Evolutionary conservation across 2,797 vertebrate genomes (phyloP), one percentile per base, ranked within the genome.

Genomic region (Esox masquinongy): DNA sequence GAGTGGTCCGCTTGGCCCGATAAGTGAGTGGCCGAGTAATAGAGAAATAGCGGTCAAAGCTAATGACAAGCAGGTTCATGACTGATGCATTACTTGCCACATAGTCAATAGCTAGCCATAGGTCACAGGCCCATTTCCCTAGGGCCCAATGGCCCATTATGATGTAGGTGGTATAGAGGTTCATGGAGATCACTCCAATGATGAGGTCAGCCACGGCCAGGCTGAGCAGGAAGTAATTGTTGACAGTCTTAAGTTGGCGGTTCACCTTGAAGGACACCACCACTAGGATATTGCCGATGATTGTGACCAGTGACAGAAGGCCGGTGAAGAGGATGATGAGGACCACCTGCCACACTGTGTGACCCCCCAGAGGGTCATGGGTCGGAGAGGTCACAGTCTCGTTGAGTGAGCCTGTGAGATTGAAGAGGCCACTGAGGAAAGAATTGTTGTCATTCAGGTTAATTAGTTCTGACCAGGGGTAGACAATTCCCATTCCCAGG

Each of bases 1-100:
- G 98, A 53, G 97, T 99, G 87, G 98, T 99, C 82, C 98, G 92
- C 90, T 98, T 99, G 84, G 98, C 97, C 79, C 97, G 92, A 88
- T 99, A 99, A 0, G 97, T 98, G 84, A 99, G 95, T 0, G 98
- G 98, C 82, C 98, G 94, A 0, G 98, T 99, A 83, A 99, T 92
- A 72, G 97, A 99, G 90, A 99, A 99, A 88, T 98, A 99, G 59
- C 98, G 95, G 88, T 99, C 98, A 85, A 99, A 99, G 89, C 98
- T 99, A 80, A 99, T 99, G 75, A 99, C 97, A 74, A 99, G 90
- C 64, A 99, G 92, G 82, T 99, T 99, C 98, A 99, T 99, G 84
- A 99, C 98, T 0, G 98, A 99, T 50, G 98, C 98, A 59, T 99
- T 99, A 88, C 96, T 96, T 86, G 97, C 97, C 0, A 99, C 98